phyloP scores from a whole-genome alignment of 2,797 vertebrate genomes.

The Hyperoplus lanceolatus region DNA sequence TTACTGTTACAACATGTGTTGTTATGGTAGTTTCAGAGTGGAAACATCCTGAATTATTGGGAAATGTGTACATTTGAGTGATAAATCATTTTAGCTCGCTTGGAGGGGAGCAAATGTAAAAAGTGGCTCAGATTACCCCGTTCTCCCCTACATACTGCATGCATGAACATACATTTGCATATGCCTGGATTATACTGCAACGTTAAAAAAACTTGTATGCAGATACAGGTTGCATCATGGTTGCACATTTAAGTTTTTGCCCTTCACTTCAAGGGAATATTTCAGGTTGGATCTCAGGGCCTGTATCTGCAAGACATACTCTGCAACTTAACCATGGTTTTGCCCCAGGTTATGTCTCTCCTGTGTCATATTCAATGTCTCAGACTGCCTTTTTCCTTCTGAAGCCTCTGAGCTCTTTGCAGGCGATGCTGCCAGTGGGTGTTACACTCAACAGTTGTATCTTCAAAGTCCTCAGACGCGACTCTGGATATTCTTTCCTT shows the following conservation, averaged over 20 bases:
- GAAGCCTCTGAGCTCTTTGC: conserved; percentile 22
- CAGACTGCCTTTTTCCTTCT: conserved; percentile 35
- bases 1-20: too few relatives aligned
- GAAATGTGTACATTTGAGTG: background rate
- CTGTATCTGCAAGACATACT: conserved; percentile 24
- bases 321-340: conserved; percentile 26
- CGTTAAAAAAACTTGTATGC: background rate
- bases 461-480: conserved; percentile 44
- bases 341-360: conserved; percentile 40
- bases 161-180: conserved; percentile 13
- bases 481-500: conserved; percentile 49
- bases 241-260: conserved; percentile 1
- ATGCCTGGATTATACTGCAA: background rate
- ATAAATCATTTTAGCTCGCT: too few relatives aligned
- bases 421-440: conserved; percentile 53
- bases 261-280: conserved; percentile 14
- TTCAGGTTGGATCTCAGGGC: conserved; percentile 17
- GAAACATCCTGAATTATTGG: too few relatives aligned
- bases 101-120: too few relatives aligned
- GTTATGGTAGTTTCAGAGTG: too few relatives aligned
- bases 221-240: background rate
- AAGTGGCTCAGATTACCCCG: too few relatives aligned
- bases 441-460: conserved; percentile 63
- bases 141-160: too few relatives aligned
- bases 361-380: conserved; percentile 54